Base-by-base conservation (phyloP, 2,113 vertebrate species). In the Epinephelus lanceolatus region DNA sequence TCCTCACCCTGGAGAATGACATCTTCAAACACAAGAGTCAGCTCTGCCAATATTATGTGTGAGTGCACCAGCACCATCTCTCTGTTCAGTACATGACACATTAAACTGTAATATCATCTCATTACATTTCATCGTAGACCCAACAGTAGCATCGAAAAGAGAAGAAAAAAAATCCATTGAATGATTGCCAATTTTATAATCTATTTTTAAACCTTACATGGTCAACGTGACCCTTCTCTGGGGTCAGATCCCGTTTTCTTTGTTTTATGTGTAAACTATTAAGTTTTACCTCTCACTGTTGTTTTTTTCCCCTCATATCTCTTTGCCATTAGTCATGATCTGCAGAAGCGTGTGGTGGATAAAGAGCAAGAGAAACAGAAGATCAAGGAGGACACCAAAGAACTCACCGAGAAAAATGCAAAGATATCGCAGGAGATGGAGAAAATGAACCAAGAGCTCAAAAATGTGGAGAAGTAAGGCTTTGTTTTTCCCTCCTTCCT, bases 41-140 rank as follows among this genome's bases (percentile, higher is more conserved):
- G 5, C 94, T 99, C 42, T 97, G 93, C 88, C 98, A 99, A 15
- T 98, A 97, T 90, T 96, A 99, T 25, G 94, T 97, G 98, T 99
- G 95, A 97, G 98, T 96, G 78, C 72, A 83, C 37, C 42, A 71
- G 25, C 30, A 19, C 2, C 12, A 13, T 55, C 23, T 67, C 30
- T 78, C 21, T 75, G 21, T 49, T 69, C 23, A 57, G 40, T 73
- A 18, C 19, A 66, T 27, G 14, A 79, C 52, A 55, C 49, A 74
- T 63, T 9, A 53, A 84, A 69, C n/a, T 23, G 21, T 47, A 60
- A 23, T 69, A 59, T n/a, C 45, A 42, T 27, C 19, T 42, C 8
- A 53, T 66, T 57, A 30, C 0, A 52, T 52, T 63, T 71, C 17
- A 51, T 14, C 61, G 14, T 60, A 37, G 40, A 57, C 23, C 15